Base-by-base conservation (phyloP, 2,888 invertebrate genomes). In the Mayetiola destructor region DNA sequence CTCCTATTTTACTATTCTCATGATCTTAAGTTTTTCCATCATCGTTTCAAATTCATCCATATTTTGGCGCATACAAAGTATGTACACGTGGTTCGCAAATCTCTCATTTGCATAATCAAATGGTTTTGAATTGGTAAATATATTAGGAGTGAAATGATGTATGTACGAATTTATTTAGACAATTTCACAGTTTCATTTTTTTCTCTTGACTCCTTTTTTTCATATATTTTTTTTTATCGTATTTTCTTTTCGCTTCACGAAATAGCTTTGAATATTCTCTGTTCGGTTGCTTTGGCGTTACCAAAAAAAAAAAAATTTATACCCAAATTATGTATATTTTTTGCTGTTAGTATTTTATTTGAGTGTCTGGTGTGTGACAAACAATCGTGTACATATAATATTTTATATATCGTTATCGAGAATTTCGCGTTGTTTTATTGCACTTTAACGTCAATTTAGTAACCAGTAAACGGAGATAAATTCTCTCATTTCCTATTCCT, bases 61-160 rank as follows among this genome's bases (percentile, higher is more conserved):
- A 14, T 10, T 12, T 37, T 6, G 4, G 42, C 14, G 39, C 39
- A 16, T 18, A 18, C 39, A 12, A 16, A n/a, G n/a, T n/a, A n/a
- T 18, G 12, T 39, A 18, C 16, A n/a, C 2, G 68, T 68, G 65
- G 64, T 62, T n/a, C n/a, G n/a, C n/a, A n/a, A n/a, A n/a, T n/a
- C n/a, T 64, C 62, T 66, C 66, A 70, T 70, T 71, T 70, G 69
- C 70, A 70, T 70, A 70, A 70, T 71, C 70, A 71, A 70, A 71
- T 70, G 67, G 67, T 69, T 57, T 48, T 52, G 57, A 52, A 42
- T 56, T 56, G 48, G n/a, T 48, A 52, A 56, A 56, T 52, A 56
- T 32, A 48, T 56, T 21, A 35, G 48, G 23, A 14, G 48, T 48
- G 42, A 53, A 52, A 52, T 36, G 57, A 57, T 42, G 32, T 52